phyloP scores from a whole-genome alignment of 2,113 vertebrate species.

The Phylloscopus trochiloides region DNA sequence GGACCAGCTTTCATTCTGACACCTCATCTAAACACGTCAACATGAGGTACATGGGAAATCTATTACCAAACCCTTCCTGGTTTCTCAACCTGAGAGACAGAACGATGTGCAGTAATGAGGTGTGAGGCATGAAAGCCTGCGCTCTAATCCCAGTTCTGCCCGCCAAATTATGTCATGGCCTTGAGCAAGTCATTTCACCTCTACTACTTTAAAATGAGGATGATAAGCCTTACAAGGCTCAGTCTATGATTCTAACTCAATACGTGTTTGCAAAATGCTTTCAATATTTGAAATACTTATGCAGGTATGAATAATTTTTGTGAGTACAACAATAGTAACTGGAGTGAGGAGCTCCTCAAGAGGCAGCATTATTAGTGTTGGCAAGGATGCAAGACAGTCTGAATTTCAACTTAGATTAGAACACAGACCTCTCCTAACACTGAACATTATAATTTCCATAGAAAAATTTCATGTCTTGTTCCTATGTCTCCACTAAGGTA shows the following conservation, averaged over 20 bases:
- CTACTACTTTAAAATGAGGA: constrained; percentile 25
- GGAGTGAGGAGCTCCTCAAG: background rate
- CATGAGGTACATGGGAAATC: background rate
- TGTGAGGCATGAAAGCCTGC: background rate
- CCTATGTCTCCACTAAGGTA: background rate
- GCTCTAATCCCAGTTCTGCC: constrained; percentile 25
- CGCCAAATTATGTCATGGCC: constrained; percentile 50
- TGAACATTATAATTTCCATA: background rate
- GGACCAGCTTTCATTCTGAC: constrained; percentile 21
- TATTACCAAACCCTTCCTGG: background rate
- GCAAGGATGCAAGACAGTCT: background rate
- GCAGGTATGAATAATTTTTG: background rate
- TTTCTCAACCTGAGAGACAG: constrained; percentile 3
- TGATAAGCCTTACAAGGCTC: constrained; percentile 37
- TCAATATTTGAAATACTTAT: background rate
- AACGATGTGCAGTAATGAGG: constrained; percentile 26
- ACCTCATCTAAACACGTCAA: background rate
- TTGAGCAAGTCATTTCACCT: constrained; percentile 49
- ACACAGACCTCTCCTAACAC: background rate
- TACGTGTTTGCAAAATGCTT: constrained; percentile 6
- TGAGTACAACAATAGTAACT: background rate
- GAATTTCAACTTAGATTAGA: background rate
- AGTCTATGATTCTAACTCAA: constrained; percentile 17
- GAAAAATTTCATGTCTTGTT: background rate
- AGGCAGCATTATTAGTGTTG: background rate